Evolutionary conservation across 1,140 invertebrate species (phyloP), one percentile per base, ranked within the genome.

Genomic region (Drosophila ercepeae): DNA sequence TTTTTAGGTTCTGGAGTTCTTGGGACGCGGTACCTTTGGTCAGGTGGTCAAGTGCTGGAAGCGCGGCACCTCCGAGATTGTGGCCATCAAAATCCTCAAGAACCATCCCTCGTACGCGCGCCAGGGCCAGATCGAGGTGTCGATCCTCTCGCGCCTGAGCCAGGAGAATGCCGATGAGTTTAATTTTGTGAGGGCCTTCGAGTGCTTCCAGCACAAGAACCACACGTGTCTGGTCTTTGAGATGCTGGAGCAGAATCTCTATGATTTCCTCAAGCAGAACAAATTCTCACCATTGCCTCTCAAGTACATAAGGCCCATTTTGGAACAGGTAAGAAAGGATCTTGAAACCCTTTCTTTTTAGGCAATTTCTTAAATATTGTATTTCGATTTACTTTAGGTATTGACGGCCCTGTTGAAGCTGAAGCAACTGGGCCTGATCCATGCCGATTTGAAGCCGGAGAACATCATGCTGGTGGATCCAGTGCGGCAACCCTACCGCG

Each of bases 21-120:
- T 99, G 69, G 99, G 99, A 75, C 95, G 99, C 75, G 98, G 98
- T 73, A 99, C 99, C 49, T 99, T 99, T 93, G 99, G 99, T 64
- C 98, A 99, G 94, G 98, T 99, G 77, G 98, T 99, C 78, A 99
- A 99, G 93, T 99, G 99, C 92, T 99, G 99, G 99, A 99, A 99
- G 92, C 99, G 99, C 92, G 99, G 99, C 91, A 99, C 99, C 59
- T 99, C 99, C 92, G 98, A 99, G 93, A 99, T 99, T 89, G 98
- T 99, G 69, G 99, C 99, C 88, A 99, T 99, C 91, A 99, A 99
- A 94, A 99, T 99, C 91, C 93, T 99, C 23, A 99, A 99, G 93
- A 99, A 99, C 93, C 99, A 99, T 94, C 99, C 99, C 51, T 99
- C 98, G 52, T 99, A 99, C 93, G 98, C 98, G 60, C 95, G 99